Evolutionary conservation across 2,888 invertebrate genomes (phyloP).

Genomic region (Carpatolechia fugitivella): DNA sequence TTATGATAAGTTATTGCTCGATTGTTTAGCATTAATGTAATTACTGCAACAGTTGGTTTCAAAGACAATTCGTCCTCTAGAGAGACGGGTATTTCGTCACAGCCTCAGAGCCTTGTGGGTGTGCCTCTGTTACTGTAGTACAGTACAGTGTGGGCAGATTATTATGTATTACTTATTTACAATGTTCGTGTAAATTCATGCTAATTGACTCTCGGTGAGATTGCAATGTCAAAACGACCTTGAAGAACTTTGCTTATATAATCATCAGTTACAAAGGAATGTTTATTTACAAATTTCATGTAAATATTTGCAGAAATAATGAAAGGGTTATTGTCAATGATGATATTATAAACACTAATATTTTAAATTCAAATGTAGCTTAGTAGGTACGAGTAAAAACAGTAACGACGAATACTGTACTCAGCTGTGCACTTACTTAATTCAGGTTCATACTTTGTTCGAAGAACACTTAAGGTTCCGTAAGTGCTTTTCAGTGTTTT

Average conservation of each 20-base stretch:
- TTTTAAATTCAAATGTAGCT: no score
- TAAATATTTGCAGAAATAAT: no score
- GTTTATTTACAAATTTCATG: no score
- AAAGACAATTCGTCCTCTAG: slow-evolving; percentile 7
- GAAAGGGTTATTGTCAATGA: no score
- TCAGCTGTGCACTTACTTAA: no score
- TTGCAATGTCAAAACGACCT: slow-evolving; percentile 23
- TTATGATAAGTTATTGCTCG: not conserved
- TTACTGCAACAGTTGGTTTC: not conserved
- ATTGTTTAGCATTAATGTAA: not conserved
- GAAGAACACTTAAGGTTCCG: no score
- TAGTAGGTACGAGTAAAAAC: no score
- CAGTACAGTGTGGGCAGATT: slow-evolving; percentile 27
- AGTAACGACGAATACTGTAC: no score
- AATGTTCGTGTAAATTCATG: slow-evolving; percentile 48
- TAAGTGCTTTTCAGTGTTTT: no score
- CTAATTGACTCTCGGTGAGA: slow-evolving; percentile 44
- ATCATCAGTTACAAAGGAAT: slow-evolving; percentile 22
- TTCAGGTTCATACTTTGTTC: no score
- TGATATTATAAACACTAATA: no score
- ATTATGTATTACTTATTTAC: slow-evolving; percentile 43
- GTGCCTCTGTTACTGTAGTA: slow-evolving; percentile 28
- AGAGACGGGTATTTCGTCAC: slow-evolving; percentile 10
- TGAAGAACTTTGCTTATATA: not conserved
- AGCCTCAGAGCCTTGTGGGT: slow-evolving; percentile 33